Conservation (phyloP, 2,113 vertebrate genomes). For the Corynorhinus townsendii region DNA sequence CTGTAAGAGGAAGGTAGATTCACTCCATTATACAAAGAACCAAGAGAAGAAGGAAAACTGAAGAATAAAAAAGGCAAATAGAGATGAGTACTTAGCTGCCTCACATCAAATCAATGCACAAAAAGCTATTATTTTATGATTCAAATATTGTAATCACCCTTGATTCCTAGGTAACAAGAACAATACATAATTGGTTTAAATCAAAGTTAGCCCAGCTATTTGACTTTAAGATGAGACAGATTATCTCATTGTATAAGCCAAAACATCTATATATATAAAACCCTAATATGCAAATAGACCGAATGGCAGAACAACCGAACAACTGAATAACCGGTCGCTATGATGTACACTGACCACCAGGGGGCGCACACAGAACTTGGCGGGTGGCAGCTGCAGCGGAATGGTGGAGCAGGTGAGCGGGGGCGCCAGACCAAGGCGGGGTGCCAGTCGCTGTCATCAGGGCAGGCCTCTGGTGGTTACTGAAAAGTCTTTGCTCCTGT, state of each 20-base stretch:
- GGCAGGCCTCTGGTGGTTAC: no score
- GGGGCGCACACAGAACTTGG: no score
- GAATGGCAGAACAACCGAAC: no score
- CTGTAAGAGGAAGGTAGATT: conserved; percentile 13
- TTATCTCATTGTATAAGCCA: background rate
- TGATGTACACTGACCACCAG: no score
- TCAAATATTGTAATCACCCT: background rate
- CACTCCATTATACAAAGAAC: conserved; percentile 10
- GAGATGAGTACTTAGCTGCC: background rate
- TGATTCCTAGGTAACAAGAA: background rate
- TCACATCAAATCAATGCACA: background rate
- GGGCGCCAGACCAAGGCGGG: no score
- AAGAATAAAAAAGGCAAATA: background rate
- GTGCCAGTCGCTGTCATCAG: no score
- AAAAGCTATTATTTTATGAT: background rate
- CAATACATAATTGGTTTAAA: background rate
- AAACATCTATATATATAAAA: background rate
- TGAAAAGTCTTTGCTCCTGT: no score
- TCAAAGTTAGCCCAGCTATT: background rate
- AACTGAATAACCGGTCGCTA: no score
- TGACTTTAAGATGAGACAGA: background rate
- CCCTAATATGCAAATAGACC: no score
- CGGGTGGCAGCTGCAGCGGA: no score
- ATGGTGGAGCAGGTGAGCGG: no score
- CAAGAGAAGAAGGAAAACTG: background rate